These are phyloP conservation scores for Florisuga fusca DNA, from an alignment of 2,797 vertebrate species.

Conservation along the genomic window DNA sequence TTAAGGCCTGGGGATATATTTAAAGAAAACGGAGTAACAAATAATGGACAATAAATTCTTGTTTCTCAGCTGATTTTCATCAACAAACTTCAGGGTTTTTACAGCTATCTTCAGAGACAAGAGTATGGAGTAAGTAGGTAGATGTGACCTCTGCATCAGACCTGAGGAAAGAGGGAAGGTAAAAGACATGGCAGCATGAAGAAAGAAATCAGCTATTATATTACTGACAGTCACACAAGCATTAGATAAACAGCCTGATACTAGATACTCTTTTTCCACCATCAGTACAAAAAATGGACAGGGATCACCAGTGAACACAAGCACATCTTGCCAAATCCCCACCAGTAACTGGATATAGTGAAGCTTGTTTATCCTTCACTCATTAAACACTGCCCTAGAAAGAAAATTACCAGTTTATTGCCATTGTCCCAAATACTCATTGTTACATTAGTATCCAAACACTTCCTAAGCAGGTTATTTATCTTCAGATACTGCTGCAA, in stretches of 20 bases:
- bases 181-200: background rate
- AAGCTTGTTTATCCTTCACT: background rate
- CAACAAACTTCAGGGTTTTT: background rate
- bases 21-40: background rate
- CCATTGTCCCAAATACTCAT: background rate
- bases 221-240: background rate
- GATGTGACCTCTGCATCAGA: background rate
- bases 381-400: background rate
- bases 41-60: background rate
- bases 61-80: background rate
- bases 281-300: background rate
- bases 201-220: background rate
- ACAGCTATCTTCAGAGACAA: background rate
- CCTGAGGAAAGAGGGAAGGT: background rate
- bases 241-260: background rate
- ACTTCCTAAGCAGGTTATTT: background rate
- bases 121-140: background rate
- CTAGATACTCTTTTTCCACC: background rate
- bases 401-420: background rate
- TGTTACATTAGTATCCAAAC: background rate
- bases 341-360: background rate
- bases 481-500: accelerated
- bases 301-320: background rate
- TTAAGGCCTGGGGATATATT: background rate
- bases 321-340: background rate